Conservation (phyloP, 2,888 invertebrate species). For the Agrochola circellaris region DNA sequence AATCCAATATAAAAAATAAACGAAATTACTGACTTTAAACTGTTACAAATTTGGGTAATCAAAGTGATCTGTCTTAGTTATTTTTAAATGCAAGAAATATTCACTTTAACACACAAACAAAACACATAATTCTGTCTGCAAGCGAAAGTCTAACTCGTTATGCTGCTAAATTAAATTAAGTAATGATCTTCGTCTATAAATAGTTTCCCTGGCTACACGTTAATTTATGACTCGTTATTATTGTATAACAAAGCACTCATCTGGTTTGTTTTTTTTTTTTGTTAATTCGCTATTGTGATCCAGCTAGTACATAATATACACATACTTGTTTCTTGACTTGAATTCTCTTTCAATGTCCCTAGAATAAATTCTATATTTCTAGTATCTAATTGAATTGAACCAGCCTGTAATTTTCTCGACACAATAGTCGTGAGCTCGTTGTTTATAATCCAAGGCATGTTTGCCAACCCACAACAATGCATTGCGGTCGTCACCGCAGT, state of each 20-base stretch:
- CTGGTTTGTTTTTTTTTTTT: background rate
- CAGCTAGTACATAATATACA: background rate
- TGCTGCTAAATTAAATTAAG: conserved; percentile 17
- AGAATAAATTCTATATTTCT: background rate
- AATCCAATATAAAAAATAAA: background rate
- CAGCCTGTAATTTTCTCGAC: background rate
- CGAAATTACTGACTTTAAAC: background rate
- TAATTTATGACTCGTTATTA: background rate
- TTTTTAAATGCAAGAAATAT: background rate
- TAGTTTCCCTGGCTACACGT: conserved; percentile 1
- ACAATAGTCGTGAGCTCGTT: background rate
- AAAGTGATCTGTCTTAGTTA: background rate
- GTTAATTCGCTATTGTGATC: background rate
- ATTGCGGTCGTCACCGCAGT: conserved; percentile 17
- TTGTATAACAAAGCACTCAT: background rate
- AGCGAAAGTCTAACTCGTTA: background rate
- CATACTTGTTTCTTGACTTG: background rate
- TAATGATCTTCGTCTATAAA: conserved; percentile 1
- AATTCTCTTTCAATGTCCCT: conserved; percentile 2
- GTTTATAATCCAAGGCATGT: conserved; percentile 17
- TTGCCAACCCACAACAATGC: conserved; percentile 30
- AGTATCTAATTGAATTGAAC: background rate
- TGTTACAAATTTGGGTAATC: background rate
- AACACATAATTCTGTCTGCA: background rate
- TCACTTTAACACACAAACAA: no score